Conservation (phyloP, 2,113 vertebrate genomes). For the Electrona antarctica region DNA sequence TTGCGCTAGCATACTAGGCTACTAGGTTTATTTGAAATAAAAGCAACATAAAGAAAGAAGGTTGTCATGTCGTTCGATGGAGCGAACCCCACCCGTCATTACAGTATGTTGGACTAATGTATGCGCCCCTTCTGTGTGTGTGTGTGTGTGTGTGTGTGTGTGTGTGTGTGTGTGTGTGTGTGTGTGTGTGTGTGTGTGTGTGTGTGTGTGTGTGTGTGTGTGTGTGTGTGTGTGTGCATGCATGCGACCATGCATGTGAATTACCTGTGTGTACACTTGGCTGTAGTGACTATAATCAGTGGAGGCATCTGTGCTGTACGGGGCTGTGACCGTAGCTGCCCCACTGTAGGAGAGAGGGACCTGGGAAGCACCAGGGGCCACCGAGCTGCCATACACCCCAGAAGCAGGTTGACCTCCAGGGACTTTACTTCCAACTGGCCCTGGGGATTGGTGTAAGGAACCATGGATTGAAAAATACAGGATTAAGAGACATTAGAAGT, state of each 20-base stretch:
- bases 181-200: not conserved
- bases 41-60: no score
- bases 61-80: no score
- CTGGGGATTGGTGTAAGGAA: slow-evolving; percentile 42
- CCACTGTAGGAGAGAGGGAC: slow-evolving; percentile 63
- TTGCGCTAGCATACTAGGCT: no score
- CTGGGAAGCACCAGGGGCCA: slow-evolving; percentile 82
- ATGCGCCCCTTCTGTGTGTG: no score
- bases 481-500: not conserved
- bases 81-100: no score
- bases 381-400: slow-evolving; percentile 70
- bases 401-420: slow-evolving; percentile 72
- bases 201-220: not conserved
- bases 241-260: not conserved
- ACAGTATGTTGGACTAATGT: no score
- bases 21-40: no score
- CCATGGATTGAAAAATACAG: slow-evolving; percentile 5
- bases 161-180: not conserved
- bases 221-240: not conserved
- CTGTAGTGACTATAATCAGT: slow-evolving; percentile 84
- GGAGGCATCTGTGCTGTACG: slow-evolving; percentile 81
- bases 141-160: slow-evolving; percentile 1
- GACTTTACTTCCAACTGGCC: slow-evolving; percentile 81
- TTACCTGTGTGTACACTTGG: slow-evolving; percentile 81
- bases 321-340: slow-evolving; percentile 66